Evolutionary conservation across 1,140 invertebrate species (phyloP), one percentile per base, ranked within the genome.

Genomic region (Diorhabda elongata): DNA sequence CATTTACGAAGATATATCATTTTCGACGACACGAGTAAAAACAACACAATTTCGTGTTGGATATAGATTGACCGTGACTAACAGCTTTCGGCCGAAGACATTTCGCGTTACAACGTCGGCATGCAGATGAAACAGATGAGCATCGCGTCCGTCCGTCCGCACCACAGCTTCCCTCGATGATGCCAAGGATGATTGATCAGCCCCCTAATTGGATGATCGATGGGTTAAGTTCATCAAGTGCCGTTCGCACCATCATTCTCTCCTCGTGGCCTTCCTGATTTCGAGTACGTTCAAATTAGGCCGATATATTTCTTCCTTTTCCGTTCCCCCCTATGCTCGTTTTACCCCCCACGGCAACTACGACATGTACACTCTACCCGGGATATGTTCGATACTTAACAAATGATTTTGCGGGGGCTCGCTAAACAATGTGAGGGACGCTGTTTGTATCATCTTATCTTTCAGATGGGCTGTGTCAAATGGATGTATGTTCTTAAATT

Each of bases 121-220:
- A 80, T 80, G 79, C 79, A 80, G 79, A 80, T 80, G 78, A 79
- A 80, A 74, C 71, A 68, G 77, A 80, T 79, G 79, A 79, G 74
- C 76, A 70, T 77, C 72, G 69, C 73, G 70, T 74, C 67, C 73
- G 75, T 56, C 43, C 59, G 26, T 43, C 59, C 26, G 59, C 59
- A 41, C 58, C 43, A 43, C 57, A 11, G 63, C 63, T n/a, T 64
- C 44, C 44, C 9, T 44, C 44, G 63, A 7, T 26, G 63, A 73
- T 66, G 72, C 61, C 58, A 69, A 58, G 80, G 81, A 86, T 87
- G 86, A 87, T 86, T 85, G 86, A 87, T 87, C 84, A 81, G 78
- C 73, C 70, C 73, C 75, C 83, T 87, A 87, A 87, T 86, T 87
- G 85, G 84, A 83, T 86, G 86, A 87, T 86, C 83, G 86, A 87